phyloP scores from a whole-genome alignment of 2,113 vertebrate genomes.

The Ceyx margarethae region DNA sequence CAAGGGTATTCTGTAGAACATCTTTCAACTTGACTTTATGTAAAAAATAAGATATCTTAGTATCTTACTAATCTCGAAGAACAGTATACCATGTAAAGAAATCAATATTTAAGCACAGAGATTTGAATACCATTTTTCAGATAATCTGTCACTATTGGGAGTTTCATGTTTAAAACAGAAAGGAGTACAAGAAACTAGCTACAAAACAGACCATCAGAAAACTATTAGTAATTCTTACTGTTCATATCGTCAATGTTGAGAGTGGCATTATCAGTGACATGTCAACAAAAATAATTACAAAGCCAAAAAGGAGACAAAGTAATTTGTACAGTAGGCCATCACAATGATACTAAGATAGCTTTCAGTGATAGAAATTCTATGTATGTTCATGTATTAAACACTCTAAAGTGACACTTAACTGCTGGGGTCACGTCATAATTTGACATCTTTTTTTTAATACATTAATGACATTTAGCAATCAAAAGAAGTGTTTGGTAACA shows the following conservation, averaged over 20 bases:
- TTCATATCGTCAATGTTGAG: conserved; percentile 50
- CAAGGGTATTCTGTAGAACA: not conserved
- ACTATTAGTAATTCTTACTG: conserved; percentile 63
- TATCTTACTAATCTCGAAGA: conserved; percentile 34
- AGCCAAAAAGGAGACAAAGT: conserved; percentile 57
- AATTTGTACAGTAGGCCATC: conserved; percentile 67
- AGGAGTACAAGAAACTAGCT: not conserved
- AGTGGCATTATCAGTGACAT: conserved; percentile 67
- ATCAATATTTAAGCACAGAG: conserved; percentile 4
- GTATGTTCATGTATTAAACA: not conserved
- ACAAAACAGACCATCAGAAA: conserved; percentile 32
- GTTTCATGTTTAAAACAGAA: not conserved
- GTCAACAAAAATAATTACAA: conserved; percentile 49
- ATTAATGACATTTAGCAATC: not conserved
- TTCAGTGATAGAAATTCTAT: conserved; percentile 32
- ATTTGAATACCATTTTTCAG: conserved; percentile 14
- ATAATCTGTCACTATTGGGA: conserved; percentile 44
- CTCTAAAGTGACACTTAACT: not conserved
- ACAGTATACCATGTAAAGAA: not conserved
- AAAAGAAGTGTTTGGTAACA: not conserved
- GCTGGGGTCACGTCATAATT: not conserved
- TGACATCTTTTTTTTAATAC: not conserved
- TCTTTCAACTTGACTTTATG: not conserved
- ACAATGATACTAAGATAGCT: conserved; percentile 43
- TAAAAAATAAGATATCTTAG: conserved; percentile 13